A percentile compares a stretch with the other conserved stretches of the same genome.
Conservation (phyloP, 2,113 vertebrate genomes). For the Laticauda colubrina region DNA sequence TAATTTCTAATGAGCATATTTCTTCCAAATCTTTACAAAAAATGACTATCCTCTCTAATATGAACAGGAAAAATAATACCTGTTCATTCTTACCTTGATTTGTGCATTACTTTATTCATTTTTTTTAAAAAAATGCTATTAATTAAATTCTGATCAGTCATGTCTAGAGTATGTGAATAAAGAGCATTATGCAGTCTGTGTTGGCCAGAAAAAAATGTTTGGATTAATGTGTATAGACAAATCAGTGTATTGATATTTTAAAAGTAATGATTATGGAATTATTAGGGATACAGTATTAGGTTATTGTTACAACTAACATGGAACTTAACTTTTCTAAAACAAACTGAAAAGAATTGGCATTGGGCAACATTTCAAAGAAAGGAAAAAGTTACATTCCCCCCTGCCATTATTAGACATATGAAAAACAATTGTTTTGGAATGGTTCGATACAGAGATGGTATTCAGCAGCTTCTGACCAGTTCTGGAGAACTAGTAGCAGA, state of each 20-base stretch:
- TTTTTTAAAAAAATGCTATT: not conserved
- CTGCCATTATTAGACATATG: not conserved
- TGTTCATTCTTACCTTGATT: conserved; percentile 37
- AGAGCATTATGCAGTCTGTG: not conserved
- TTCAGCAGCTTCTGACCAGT: too few relatives aligned
- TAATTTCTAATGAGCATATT: conserved; percentile 16
- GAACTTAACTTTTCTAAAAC: not conserved
- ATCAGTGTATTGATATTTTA: not conserved
- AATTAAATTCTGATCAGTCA: conserved; percentile 39
- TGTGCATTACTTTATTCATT: conserved; percentile 33
- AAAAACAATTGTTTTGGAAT: not conserved
- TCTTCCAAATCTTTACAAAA: conserved; percentile 13
- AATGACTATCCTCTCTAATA: not conserved
- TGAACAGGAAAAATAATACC: conserved; percentile 5
- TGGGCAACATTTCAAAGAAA: not conserved
- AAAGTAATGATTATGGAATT: not conserved
- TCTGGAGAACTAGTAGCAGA: too few relatives aligned
- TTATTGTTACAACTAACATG: not conserved
- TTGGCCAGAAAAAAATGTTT: conserved; percentile 6
- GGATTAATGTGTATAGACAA: not conserved
- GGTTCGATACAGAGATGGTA: not conserved
- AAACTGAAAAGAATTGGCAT: not conserved
- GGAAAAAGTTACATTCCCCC: not conserved
- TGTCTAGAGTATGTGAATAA: not conserved
- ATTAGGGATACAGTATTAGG: not conserved